These are phyloP conservation scores for Stegana nigrithorax DNA, from an alignment of 2,888 invertebrate species.

Conservation along the genomic window DNA sequence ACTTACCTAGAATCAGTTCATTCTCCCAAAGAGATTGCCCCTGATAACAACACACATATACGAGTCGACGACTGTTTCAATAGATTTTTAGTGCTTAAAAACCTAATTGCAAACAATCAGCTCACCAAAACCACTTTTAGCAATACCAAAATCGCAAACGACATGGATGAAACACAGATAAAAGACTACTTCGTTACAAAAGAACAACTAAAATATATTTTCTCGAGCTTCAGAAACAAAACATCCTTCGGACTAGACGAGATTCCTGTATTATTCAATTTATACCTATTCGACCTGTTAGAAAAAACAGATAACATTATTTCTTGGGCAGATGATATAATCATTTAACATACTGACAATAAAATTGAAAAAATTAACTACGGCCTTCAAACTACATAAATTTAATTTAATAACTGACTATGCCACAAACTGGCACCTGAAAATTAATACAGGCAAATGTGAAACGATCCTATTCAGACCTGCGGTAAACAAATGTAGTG, in stretches of 20 bases:
- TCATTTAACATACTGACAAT: conserved; percentile 10
- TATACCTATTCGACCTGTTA: conserved; percentile 3
- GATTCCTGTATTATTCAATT: background rate
- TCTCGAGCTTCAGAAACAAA: background rate
- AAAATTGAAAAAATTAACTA: conserved; percentile 12
- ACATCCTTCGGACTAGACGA: background rate
- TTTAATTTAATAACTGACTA: conserved; percentile 17
- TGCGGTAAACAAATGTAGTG: conserved; percentile 21
- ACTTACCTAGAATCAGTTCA: background rate
- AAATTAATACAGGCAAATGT: conserved; percentile 19
- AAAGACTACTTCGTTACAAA: background rate
- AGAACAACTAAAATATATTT: background rate
- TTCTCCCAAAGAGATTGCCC: too few species aligned
- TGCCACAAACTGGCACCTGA: conserved; percentile 9
- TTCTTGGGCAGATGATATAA: conserved; percentile 21
- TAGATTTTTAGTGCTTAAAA: too few species aligned
- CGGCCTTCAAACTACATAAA: background rate
- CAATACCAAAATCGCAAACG: too few species aligned
- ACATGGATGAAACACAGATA: too few species aligned
- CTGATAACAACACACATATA: background rate
- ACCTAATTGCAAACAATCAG: too few species aligned
- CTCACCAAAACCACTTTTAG: too few species aligned
- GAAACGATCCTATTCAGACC: conserved; percentile 18
- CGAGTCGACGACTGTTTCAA: too few species aligned
- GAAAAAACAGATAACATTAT: conserved; percentile 15